Evolutionary conservation across 2,797 vertebrate genomes (phyloP), one percentile per base, ranked within the genome.

Genomic region (Linurgus olivaceus): DNA sequence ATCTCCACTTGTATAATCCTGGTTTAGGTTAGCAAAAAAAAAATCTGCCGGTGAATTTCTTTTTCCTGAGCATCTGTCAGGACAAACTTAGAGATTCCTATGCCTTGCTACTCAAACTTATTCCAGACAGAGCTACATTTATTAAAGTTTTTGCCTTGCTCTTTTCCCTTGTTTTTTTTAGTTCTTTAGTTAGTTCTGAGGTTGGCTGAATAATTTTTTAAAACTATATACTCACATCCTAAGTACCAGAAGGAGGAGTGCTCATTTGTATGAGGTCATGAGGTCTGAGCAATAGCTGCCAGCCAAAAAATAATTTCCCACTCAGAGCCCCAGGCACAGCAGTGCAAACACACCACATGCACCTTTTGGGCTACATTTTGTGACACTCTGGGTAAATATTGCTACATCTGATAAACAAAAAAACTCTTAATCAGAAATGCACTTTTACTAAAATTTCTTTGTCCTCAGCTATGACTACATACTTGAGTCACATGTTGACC

Each of bases 21-120:
- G 40, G 10, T 75, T 96, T 90, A 86, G 29, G 12, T 75, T 65
- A 38, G 18, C 8, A n/a, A 38, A 44, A 45, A 52, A 52, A 38
- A 31, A 45, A 42, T 1, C 10, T 80, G 40, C 13, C 2, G 3
- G 50, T 78, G 55, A 84, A 94, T 80, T 87, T 90, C 37, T 89
- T 91, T 87, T 90, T n/a, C 44, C 18, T 59, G 42, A 94, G 48
- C 91, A 85, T 93, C 86, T 96, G 91, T 65, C 42, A 77, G 40
- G 65, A 73, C 17, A 77, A 37, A 63, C 35, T 83, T 44, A 31
- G 1, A 68, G 11, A 17, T 73, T 70, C 54, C 51, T 70, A 79
- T 7, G 31, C 51, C 24, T 71, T 73, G 19, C 24, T 76, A 76
- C 73, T 6, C 61, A 58, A 80, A 83, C 5, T 45, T 61, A 86